Conservation (phyloP, 2,888 invertebrate species). For the Nasonovia ribisnigri region DNA sequence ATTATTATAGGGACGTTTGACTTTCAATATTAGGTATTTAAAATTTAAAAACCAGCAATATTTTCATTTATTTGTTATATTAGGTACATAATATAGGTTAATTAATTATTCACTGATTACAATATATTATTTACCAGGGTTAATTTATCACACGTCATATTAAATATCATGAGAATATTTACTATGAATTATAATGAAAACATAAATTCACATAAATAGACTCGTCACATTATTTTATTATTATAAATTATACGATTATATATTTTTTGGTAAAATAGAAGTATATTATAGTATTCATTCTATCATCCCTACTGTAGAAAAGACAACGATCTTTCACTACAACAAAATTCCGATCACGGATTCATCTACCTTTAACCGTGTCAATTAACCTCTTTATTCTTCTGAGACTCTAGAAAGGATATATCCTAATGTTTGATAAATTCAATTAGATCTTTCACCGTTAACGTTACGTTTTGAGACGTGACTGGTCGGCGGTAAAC, state of each 20-base stretch:
- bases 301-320: not conserved
- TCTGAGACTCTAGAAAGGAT: not conserved
- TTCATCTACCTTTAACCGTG: not conserved
- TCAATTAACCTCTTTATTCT: slow-evolving; percentile 42
- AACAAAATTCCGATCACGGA: slow-evolving; percentile 29
- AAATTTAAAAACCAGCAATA: not conserved
- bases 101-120: not conserved
- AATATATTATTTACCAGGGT: not conserved
- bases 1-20: not conserved
- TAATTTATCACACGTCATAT: not conserved
- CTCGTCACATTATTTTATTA: not conserved
- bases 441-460: slow-evolving; percentile 53
- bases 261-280: not conserved
- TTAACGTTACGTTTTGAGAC: slow-evolving; percentile 45
- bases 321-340: not conserved
- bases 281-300: not conserved
- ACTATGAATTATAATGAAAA: not conserved
- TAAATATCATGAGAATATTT: not conserved
- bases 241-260: not conserved
- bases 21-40: not conserved
- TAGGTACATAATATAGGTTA: not conserved
- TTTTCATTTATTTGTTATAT: not conserved
- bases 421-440: slow-evolving; percentile 40
- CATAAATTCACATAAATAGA: not conserved
- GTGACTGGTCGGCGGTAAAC: slow-evolving; percentile 40